Base-by-base conservation (phyloP, 2,797 vertebrate genomes). In the Hipposideros larvatus region DNA sequence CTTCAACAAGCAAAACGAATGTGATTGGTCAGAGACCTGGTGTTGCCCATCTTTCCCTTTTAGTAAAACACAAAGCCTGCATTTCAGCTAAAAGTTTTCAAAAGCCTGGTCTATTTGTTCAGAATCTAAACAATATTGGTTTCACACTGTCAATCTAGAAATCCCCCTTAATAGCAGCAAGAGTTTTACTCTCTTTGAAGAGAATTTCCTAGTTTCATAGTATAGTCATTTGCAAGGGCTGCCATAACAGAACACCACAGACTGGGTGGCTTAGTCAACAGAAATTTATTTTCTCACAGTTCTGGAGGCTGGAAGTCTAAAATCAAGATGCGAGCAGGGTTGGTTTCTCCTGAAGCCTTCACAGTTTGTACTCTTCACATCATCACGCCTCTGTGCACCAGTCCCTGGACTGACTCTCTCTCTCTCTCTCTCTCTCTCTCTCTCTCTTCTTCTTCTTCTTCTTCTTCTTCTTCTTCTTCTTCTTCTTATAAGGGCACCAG, bases 1-100 rank as follows among this genome's bases (percentile, higher is more conserved):
- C 22, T 90, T 87, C 86, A 92, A 66, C 57, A 65, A 92, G 61
- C n/a, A 43, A 84, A 86, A 80, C 34, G 28, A 66, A 74, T 11
- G 18, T 66, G 43, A 85, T n/a, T 51, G 63, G 7, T 61, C 14
- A 31, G 21, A 66, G 48, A 55, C 15, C 26, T 65, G 55, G 18
- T 37, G 8, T 10, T 70, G 37, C 26, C 8, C 37, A 9, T 31
- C 46, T 48, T 13, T 5, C 53, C 14, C 7, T 26, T 48, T 63
- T 8, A 41, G 28, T 10, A 87, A 83, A 48, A 37, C 37, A 82
- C 3, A 46, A 65, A 82, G 10, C 41, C 11, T 73, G 15, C 3
- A 28, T 82, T 70, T 78, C 41, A 57, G 63, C 55, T 75, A 41
- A n/a, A 48, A 11, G 11, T 34, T 75, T 87, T 84, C 53, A 93